Base-by-base conservation (phyloP, 2,888 invertebrate species). In the Lysandra bellargus region DNA sequence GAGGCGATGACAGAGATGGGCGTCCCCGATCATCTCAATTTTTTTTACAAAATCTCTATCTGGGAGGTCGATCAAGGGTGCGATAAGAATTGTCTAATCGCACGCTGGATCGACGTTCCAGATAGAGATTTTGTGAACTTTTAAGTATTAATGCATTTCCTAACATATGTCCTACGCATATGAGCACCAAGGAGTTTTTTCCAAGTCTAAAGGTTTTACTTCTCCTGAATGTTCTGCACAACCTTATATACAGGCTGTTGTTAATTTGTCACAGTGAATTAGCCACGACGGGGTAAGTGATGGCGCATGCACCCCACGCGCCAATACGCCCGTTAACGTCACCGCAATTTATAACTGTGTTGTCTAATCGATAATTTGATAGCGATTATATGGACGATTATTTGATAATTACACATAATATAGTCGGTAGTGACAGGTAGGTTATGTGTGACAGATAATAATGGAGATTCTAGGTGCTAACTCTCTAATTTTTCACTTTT, bases 191-290 rank as follows among this genome's bases (percentile, higher is more conserved):
- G 49, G 9, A 9, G 49, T 49, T 49, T 49, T 49, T 7, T 9
- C 49, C 9, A 49, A 49, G 49, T 12, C 2, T 3, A 2, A 49
- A 49, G 49, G 49, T 49, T 33, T 69, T 14, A 30, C 3, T 7
- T 1, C 44, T 30, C 33, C 9, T 30, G 14, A 76, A 33, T 76
- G 53, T 14, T 53, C 14, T 9, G 53, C 33, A 49, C 12, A 37
- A 76, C 23, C 44, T 76, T 69, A 69, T 37, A 17, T 69, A 76
- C 33, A 76, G 92, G 91, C 88, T 88, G 90, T 90, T 92, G 93
- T 93, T 94, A 94, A 94, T 94, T 94, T 94, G 94, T 93, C 93
- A 94, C 93, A 90, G 92, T 93, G 93, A 94, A 94, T 94, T 94
- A 93, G 94, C 92, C 89, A 90, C 88, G 90, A 86, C 88, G 89